Percentiles rank a stretch among this genome's conserved stretches.
Evolutionary conservation across 2,797 vertebrate species (phyloP).

Genomic region (Trichosurus vulpecula): DNA sequence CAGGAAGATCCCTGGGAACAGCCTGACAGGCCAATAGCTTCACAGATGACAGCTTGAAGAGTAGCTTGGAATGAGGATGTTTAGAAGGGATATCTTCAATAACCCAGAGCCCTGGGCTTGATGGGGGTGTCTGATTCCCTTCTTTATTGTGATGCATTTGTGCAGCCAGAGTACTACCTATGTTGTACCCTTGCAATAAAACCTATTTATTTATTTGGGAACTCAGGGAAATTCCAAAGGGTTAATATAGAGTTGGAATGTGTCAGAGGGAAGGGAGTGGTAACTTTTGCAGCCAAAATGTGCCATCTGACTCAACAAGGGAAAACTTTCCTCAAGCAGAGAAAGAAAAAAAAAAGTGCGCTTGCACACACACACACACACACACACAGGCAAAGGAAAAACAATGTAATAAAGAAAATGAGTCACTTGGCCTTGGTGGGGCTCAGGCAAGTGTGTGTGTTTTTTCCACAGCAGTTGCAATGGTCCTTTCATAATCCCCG

Average conservation of each 20-base stretch:
- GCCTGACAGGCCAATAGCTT: background rate
- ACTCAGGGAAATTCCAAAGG: background rate
- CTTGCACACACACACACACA: background rate
- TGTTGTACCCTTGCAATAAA: conserved; percentile 14
- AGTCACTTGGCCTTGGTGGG: conserved; percentile 77
- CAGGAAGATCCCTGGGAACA: background rate
- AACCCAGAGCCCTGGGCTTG: background rate
- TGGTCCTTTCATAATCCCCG: conserved; percentile 36
- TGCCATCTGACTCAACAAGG: conserved; percentile 57
- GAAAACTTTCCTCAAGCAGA: conserved; percentile 79
- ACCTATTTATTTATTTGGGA: background rate
- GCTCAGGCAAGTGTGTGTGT: conserved; percentile 63
- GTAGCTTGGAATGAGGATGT: conserved; percentile 22
- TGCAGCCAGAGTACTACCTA: background rate
- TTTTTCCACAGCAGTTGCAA: conserved; percentile 62
- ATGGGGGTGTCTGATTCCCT: conserved; percentile 21
- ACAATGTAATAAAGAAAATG: conserved; percentile 80
- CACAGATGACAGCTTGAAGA: background rate
- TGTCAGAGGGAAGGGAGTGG: background rate
- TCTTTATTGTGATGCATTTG: background rate
- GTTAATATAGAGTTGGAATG: background rate
- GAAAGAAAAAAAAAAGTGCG: conserved; percentile 62
- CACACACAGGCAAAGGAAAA: conserved; percentile 78
- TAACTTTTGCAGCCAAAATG: conserved; percentile 23
- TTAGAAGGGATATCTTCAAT: background rate